These are phyloP conservation scores for Emydocephalus ijimae DNA, from an alignment of 2,113 vertebrate genomes.

Conservation along the genomic window DNA sequence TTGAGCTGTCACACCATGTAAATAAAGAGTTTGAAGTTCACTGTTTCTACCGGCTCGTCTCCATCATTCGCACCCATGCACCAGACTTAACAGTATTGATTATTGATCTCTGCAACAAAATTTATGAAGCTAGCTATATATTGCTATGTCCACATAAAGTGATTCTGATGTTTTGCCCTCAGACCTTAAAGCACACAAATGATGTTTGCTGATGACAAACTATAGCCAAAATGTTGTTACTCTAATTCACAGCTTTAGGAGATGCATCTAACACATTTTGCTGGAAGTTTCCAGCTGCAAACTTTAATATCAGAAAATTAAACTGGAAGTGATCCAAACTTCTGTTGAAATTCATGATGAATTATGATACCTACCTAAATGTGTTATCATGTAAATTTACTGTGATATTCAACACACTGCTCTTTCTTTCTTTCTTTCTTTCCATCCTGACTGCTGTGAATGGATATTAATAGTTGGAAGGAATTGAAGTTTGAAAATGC, in stretches of 20 bases:
- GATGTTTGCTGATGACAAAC: slow-evolving; percentile 50
- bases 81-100: too few relatives aligned
- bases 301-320: slow-evolving; percentile 59
- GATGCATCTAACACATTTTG: slow-evolving; percentile 54
- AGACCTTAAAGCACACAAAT: slow-evolving; percentile 24
- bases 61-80: too few relatives aligned
- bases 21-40: too few relatives aligned
- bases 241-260: slow-evolving; percentile 54
- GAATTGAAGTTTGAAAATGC: slow-evolving; percentile 31
- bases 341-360: slow-evolving; percentile 47
- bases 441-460: slow-evolving; percentile 11
- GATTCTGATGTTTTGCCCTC: slow-evolving; percentile 45
- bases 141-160: slow-evolving; percentile 54
- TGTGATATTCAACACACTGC: slow-evolving; percentile 42
- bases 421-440: slow-evolving; percentile 16
- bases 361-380: slow-evolving; percentile 43
- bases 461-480: slow-evolving; percentile 34
- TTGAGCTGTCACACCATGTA: too few relatives aligned
- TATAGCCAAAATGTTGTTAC: slow-evolving; percentile 42
- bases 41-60: too few relatives aligned
- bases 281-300: slow-evolving; percentile 59
- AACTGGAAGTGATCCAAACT: slow-evolving; percentile 60
- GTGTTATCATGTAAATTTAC: slow-evolving; percentile 48
- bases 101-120: slow-evolving; percentile 50
- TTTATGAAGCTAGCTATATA: slow-evolving; percentile 60